Percentiles rank a stretch among this genome's conserved stretches.
Conservation (phyloP, 2,888 invertebrate species). For the Tiliacea citrago region DNA sequence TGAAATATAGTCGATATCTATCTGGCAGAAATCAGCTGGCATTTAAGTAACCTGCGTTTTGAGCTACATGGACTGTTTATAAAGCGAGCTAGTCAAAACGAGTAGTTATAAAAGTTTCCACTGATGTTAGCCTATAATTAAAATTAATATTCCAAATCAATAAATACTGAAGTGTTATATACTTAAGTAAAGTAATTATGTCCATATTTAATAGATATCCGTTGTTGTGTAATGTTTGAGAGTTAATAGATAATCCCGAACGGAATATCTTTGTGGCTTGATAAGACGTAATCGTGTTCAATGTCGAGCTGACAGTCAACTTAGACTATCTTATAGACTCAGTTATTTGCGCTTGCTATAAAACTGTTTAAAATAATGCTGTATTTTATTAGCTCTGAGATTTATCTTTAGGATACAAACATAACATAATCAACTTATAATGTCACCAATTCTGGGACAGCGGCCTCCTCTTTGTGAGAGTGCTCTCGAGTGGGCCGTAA, state of each 20-base stretch:
- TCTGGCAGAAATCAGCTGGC: conserved; percentile 1
- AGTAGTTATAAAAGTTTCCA: background rate
- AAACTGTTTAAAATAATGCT: conserved; percentile 2
- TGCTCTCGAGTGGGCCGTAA: too few relatives aligned
- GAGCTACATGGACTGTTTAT: background rate
- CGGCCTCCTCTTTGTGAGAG: too few relatives aligned
- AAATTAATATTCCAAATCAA: conserved; percentile 31
- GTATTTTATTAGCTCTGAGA: background rate
- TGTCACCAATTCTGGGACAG: background rate
- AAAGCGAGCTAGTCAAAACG: conserved; percentile 10
- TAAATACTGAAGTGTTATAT: conserved; percentile 26
- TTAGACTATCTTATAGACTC: conserved; percentile 51
- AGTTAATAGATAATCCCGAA: conserved; percentile 52
- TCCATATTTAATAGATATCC: conserved; percentile 37
- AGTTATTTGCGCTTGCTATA: conserved; percentile 62
- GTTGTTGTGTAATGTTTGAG: conserved; percentile 22
- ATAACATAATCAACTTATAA: background rate
- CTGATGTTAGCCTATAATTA: conserved; percentile 17
- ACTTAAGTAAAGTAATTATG: conserved; percentile 17
- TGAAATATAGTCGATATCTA: conserved; percentile 21
- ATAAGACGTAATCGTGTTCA: conserved; percentile 39
- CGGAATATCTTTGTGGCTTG: conserved; percentile 57
- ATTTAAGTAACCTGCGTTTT: conserved; percentile 6
- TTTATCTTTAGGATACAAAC: too few relatives aligned
- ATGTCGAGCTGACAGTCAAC: conserved; percentile 45